Percentiles rank a stretch among this genome's conserved stretches.
These are phyloP conservation scores for Microcebus murinus DNA, from an alignment of 2,113 vertebrate genomes.

Conservation along the genomic window DNA sequence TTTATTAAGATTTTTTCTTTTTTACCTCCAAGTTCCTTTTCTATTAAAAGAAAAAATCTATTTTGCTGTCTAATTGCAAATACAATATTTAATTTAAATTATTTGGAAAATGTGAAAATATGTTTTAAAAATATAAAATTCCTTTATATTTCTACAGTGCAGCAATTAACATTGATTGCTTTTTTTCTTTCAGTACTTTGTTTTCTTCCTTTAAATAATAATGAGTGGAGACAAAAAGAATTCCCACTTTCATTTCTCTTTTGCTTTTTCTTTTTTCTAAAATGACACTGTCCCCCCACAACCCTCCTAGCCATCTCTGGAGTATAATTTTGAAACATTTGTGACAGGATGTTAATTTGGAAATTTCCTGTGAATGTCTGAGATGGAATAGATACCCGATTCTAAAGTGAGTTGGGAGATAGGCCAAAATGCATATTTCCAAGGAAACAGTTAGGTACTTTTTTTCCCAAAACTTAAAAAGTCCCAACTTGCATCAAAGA, in stretches of 20 bases:
- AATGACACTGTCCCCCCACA: not conserved
- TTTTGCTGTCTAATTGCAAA: not conserved
- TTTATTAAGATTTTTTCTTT: not conserved
- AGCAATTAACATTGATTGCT: not conserved
- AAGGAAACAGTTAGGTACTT: not conserved
- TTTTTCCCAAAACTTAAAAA: not conserved
- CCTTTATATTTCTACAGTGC: not conserved
- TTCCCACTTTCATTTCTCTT: too few species aligned
- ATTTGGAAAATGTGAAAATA: not conserved
- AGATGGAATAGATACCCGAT: not conserved
- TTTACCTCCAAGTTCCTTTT: not conserved
- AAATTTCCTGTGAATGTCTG: not conserved
- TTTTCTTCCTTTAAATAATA: not conserved
- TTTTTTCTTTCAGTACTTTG: not conserved
- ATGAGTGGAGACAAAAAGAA: not conserved
- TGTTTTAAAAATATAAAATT: not conserved
- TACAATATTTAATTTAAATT: not conserved
- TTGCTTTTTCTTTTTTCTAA: too few species aligned
- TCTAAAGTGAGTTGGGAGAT: not conserved
- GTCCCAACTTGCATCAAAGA: not conserved
- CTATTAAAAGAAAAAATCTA: not conserved
- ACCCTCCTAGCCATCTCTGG: not conserved
- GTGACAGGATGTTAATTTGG: slow-evolving; percentile 41
- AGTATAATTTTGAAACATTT: not conserved
- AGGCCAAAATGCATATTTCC: slow-evolving; percentile 14